phyloP scores from a whole-genome alignment of 1,140 invertebrate species.

The Hyposmocoma kahamanoa region DNA sequence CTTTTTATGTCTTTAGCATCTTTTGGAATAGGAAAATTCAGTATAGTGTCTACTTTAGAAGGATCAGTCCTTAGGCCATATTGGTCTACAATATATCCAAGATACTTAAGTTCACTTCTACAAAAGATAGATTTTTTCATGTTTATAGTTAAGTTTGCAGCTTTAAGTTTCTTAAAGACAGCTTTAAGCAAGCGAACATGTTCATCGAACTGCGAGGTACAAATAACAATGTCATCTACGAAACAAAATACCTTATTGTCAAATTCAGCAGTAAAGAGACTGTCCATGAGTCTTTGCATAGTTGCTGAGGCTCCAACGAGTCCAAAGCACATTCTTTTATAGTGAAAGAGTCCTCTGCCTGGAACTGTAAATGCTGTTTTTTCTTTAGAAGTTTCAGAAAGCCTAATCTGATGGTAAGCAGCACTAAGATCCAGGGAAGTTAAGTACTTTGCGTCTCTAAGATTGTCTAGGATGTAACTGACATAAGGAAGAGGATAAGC shows the following conservation, averaged over 20 bases:
- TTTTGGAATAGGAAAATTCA: constrained; percentile 46
- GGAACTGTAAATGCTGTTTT: constrained; percentile 38
- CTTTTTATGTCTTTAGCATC: constrained; percentile 37
- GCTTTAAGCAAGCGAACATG: constrained; percentile 26
- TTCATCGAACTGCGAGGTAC: constrained; percentile 25
- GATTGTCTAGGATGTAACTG: constrained; percentile 29
- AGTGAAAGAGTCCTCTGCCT: constrained; percentile 33
- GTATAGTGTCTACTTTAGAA: constrained; percentile 55
- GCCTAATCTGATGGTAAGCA: constrained; percentile 46
- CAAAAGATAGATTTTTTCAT: constrained; percentile 26
- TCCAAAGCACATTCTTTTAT: constrained; percentile 24
- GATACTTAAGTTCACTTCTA: constrained; percentile 24
- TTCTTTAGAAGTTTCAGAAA: constrained; percentile 22
- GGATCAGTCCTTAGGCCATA: constrained; percentile 49
- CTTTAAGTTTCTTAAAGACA: constrained; percentile 25
- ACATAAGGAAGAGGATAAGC: constrained; percentile 30
- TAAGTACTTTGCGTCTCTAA: constrained; percentile 33
- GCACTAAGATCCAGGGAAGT: constrained; percentile 37
- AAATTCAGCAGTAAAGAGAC: constrained; percentile 19
- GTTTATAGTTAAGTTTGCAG: constrained; percentile 32
- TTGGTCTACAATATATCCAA: constrained; percentile 38
- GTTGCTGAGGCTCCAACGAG: constrained; percentile 23
- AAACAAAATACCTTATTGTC: constrained; percentile 26
- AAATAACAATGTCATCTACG: constrained; percentile 47
- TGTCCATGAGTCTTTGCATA: constrained; percentile 31